A percentile compares a stretch with the other conserved stretches of the same genome.
Evolutionary conservation across 2,113 vertebrate genomes (phyloP).

Genomic region (Actenoides hombroni): DNA sequence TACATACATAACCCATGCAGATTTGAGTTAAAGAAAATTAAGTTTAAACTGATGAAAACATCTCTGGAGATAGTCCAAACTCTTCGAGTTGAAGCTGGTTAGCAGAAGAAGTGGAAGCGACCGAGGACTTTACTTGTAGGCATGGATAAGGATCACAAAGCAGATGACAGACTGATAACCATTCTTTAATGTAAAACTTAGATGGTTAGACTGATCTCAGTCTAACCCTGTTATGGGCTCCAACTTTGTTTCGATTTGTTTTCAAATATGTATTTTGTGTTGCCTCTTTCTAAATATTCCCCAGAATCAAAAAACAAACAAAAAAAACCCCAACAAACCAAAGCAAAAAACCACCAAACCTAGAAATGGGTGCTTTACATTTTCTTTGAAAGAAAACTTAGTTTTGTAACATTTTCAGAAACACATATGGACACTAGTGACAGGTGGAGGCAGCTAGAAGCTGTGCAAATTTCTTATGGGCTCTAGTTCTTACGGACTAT

Average conservation of each 20-base stretch:
- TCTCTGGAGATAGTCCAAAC: background rate
- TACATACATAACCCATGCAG: background rate
- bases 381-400: background rate
- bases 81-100: background rate
- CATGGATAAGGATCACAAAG: background rate
- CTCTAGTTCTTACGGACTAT: background rate
- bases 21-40: background rate
- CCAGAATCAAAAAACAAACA: background rate
- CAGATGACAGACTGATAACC: background rate
- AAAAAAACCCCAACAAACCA: background rate
- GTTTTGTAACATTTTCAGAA: background rate
- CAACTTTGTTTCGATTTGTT: background rate
- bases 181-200: background rate
- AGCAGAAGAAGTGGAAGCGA: background rate
- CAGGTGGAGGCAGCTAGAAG: background rate
- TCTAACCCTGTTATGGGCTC: background rate
- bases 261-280: background rate
- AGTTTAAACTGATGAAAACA: background rate
- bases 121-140: fast-evolving
- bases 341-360: background rate
- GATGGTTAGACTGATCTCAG: background rate
- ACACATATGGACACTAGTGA: background rate
- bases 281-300: background rate
- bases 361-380: background rate
- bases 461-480: background rate